Conservation (phyloP, 2,113 vertebrate genomes). For the Mohoua ochrocephala region DNA sequence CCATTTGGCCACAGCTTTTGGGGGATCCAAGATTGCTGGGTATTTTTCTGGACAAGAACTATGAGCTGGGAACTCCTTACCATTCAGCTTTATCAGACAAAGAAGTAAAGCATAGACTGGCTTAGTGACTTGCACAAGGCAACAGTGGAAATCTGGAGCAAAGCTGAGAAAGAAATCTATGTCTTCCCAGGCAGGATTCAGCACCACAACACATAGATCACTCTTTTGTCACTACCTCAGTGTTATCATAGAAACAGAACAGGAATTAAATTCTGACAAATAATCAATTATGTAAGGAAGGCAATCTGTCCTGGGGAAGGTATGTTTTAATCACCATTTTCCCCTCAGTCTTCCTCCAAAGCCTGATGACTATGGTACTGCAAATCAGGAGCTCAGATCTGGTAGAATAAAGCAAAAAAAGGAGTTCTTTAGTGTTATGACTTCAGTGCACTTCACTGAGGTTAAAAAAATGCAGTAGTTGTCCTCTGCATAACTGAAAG, state of each 20-base stretch:
- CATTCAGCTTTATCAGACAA: not conserved
- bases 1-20: not conserved
- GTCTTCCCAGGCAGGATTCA: not conserved
- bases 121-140: not conserved
- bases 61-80: rapidly evolving
- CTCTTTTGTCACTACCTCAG: not conserved
- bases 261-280: not conserved
- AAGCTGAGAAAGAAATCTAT: not conserved
- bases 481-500: not conserved
- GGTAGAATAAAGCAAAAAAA: not conserved
- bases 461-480: not conserved
- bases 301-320: not conserved
- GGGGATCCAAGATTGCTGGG: not conserved
- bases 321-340: not conserved
- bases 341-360: not conserved
- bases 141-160: not conserved
- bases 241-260: not conserved
- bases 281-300: not conserved
- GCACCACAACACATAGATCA: not conserved
- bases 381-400: not conserved
- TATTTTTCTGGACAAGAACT: not conserved
- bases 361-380: not conserved
- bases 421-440: not conserved
- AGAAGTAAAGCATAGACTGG: not conserved
- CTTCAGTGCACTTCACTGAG: not conserved